Evolutionary conservation across 1,140 invertebrate genomes (phyloP), one percentile per base, ranked within the genome.

Genomic region (Leptonema lineaticorne): DNA sequence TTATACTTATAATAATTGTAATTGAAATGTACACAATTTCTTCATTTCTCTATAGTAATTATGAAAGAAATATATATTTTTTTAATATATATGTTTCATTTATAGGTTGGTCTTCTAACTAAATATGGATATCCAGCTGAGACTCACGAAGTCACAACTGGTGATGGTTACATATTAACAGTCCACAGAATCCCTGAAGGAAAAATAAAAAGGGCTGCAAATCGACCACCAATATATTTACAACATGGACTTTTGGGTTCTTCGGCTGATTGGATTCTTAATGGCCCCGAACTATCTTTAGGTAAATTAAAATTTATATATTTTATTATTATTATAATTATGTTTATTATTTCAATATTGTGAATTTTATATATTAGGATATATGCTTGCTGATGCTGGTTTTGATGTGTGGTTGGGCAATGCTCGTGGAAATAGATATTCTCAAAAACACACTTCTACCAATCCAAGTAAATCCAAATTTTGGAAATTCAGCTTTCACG

Each of bases 401-500:
- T 90, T 87, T 69, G 89, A 91, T 73, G 88, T 91, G 1, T 91
- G 89, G 89, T 71, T 90, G 70, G 83, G 87, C 2, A 91, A 91
- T 74, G 79, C 80, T 14, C 79, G 89, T n/a, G 89, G 89, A 2
- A 90, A 88, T 70, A 83, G 81, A 48, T 88, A 90, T 73, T 88
- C 87, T 0, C 77, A 79, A 14, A 76, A 77, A 30, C 88, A 89
- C 74, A 70, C 75, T 5, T 71, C 70, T 5, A 70, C 87, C 0
- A 76, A 80, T 8, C 77, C 84, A 0, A 26, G 57, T 18, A 66
- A 57, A 28, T 20, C n/a, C 67, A 65, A 67, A 56, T 85, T 81
- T 70, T 82, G 84, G 82, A 76, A 83, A 75, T 81, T 81, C 74
- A 88, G 87, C 26, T 92, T 83, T 79, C 86, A 92, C 73, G 84